phyloP scores from a whole-genome alignment of 2,113 vertebrate genomes.

The Myiagra hebetior region DNA sequence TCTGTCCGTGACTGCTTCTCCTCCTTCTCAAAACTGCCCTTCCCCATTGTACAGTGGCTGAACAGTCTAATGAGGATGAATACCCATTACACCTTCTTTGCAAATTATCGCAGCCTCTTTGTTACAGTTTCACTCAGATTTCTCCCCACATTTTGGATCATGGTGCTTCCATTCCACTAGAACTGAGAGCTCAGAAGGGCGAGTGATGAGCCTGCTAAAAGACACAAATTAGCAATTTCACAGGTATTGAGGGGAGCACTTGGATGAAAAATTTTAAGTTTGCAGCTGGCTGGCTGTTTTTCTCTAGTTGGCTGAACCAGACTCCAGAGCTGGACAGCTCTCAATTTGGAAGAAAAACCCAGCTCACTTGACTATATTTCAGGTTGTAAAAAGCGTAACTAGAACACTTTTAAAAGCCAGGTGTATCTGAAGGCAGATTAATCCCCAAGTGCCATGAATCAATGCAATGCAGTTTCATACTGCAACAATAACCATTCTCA shows the following conservation, averaged over 20 bases:
- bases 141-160: not conserved
- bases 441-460: not conserved
- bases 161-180: not conserved
- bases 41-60: rapidly evolving
- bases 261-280: not conserved
- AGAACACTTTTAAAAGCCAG: not conserved
- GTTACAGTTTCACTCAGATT: not conserved
- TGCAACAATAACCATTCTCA: not conserved
- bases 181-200: not conserved
- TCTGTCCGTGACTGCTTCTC: not conserved
- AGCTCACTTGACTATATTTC: not conserved
- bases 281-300: not conserved
- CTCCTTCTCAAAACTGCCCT: not conserved
- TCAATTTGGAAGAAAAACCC: not conserved
- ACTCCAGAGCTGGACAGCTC: not conserved
- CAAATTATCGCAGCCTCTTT: rapidly evolving
- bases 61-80: not conserved
- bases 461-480: not conserved
- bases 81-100: not conserved
- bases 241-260: not conserved
- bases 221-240: not conserved
- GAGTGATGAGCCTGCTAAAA: not conserved
- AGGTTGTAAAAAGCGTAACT: not conserved
- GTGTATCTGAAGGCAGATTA: not conserved
- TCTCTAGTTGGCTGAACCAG: not conserved